A percentile compares a stretch with the other conserved stretches of the same genome.
These are phyloP conservation scores for Pollenia angustigena DNA, from an alignment of 2,888 invertebrate genomes.

Conservation along the genomic window DNA sequence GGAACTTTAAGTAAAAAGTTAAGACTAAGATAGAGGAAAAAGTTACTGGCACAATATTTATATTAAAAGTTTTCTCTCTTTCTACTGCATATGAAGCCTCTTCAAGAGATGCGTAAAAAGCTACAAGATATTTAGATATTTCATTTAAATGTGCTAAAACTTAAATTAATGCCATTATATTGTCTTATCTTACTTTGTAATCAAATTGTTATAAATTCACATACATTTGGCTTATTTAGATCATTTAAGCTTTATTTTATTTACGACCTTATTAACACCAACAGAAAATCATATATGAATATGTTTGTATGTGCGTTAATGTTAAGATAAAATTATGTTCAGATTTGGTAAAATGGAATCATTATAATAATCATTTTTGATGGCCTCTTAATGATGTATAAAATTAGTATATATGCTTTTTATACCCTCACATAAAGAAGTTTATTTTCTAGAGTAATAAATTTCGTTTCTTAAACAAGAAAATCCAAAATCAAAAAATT, in stretches of 20 bases:
- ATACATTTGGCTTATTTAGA: conserved; percentile 37
- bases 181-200: conserved; percentile 28
- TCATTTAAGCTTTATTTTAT: conserved; percentile 32
- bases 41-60: conserved; percentile 32
- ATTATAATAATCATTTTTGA: conserved; percentile 15
- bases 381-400: background rate
- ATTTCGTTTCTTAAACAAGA: too few species aligned
- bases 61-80: conserved; percentile 27
- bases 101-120: background rate
- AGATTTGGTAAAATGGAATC: background rate
- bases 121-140: too few species aligned
- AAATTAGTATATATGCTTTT: too few species aligned
- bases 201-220: conserved; percentile 35
- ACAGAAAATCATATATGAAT: conserved; percentile 9
- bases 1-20: conserved; percentile 28
- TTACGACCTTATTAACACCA: conserved; percentile 46
- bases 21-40: background rate
- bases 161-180: background rate
- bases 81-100: background rate
- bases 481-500: too few species aligned
- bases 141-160: too few species aligned
- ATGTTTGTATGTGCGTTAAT: background rate
- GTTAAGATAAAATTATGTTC: background rate
- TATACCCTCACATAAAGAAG: too few species aligned
- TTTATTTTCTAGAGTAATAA: too few species aligned